Percentiles rank a stretch among this genome's conserved stretches.
Evolutionary conservation across 2,797 vertebrate species (phyloP).

Genomic region (Pterois miles): DNA sequence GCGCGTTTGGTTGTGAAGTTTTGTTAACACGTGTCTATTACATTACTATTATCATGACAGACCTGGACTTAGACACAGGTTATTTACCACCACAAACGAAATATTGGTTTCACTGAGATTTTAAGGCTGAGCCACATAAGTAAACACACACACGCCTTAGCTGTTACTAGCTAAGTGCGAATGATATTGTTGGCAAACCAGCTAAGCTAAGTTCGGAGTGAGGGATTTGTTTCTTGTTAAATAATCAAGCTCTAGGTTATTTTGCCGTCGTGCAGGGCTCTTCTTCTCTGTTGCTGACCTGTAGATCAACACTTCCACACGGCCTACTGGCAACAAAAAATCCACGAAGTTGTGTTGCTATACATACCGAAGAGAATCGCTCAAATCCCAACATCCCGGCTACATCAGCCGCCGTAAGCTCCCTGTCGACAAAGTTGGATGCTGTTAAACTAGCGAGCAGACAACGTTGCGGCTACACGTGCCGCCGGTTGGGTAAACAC

Average conservation of each 20-base stretch:
- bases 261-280: background rate
- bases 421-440: constrained; percentile 52
- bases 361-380: constrained; percentile 57
- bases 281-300: constrained; percentile 26
- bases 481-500: constrained; percentile 32
- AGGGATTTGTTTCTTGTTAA: background rate
- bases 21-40: constrained; percentile 63
- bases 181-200: constrained; percentile 12
- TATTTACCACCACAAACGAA: background rate
- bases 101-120: background rate
- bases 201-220: constrained; percentile 8
- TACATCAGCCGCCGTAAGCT: constrained; percentile 29
- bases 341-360: constrained; percentile 66
- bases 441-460: constrained; percentile 28
- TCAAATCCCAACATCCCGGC: constrained; percentile 51
- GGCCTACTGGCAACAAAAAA: constrained; percentile 71
- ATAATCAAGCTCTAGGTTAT: constrained; percentile 1
- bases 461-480: constrained; percentile 42
- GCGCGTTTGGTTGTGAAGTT: constrained; percentile 46
- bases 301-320: constrained; percentile 60
- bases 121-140: background rate
- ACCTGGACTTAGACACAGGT: background rate
- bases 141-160: constrained; percentile 8
- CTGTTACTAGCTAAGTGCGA: background rate
- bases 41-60: constrained; percentile 11